Evolutionary conservation across 1,140 invertebrate species (phyloP).

Genomic region (Temnothorax nylanderi): DNA sequence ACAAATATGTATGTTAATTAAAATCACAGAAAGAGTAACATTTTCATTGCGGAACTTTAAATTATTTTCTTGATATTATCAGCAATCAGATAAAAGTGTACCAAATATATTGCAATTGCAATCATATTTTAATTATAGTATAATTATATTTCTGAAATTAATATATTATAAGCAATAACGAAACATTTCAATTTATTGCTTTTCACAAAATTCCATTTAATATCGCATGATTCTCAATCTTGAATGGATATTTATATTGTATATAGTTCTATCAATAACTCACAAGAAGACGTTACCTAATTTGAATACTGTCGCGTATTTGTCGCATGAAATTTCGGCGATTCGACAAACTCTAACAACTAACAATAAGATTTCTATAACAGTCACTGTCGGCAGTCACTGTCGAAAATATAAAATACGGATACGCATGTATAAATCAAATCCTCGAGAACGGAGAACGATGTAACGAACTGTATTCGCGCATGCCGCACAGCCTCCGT

Average conservation of each 20-base stretch:
- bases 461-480: constrained; percentile 5
- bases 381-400: too few relatives aligned
- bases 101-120: background rate
- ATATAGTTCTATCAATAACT: too few relatives aligned
- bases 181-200: constrained; percentile 12
- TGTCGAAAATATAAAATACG: background rate
- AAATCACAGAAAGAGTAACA: background rate
- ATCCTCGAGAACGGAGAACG: background rate
- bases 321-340: background rate
- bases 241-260: background rate
- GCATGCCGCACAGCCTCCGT: background rate
- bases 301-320: background rate
- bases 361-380: too few relatives aligned
- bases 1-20: background rate
- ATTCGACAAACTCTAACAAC: background rate
- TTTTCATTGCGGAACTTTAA: background rate
- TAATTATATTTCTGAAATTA: background rate
- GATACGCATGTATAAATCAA: constrained; percentile 29
- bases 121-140: background rate
- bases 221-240: background rate
- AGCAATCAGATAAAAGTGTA: background rate
- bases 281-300: background rate
- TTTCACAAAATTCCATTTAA: background rate
- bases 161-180: background rate
- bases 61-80: background rate